Evolutionary conservation across 1,140 invertebrate species (phyloP).

Genomic region (Drosophila miranda): DNA sequence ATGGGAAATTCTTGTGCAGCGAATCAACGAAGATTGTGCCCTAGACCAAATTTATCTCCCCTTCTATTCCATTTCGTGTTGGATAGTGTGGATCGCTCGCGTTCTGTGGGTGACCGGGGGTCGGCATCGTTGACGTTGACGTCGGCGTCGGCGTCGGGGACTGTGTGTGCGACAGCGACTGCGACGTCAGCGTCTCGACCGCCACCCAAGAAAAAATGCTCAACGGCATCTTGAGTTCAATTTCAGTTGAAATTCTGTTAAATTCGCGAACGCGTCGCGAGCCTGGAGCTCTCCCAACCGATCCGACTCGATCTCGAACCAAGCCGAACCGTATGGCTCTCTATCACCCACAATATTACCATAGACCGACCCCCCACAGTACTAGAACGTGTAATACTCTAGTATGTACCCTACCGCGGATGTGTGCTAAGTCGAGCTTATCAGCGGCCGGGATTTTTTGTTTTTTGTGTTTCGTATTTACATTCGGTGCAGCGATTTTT

Average conservation of each 20-base stretch:
- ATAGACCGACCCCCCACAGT: too few relatives aligned
- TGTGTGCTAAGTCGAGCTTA: too few relatives aligned
- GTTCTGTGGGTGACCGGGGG: conserved; percentile 43
- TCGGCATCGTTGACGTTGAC: conserved; percentile 30
- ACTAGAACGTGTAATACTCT: too few relatives aligned
- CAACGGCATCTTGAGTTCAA: conserved; percentile 74
- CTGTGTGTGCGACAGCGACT: conserved; percentile 28
- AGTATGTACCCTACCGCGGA: too few relatives aligned
- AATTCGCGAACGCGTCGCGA: conserved; percentile 78
- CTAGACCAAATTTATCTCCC: too few relatives aligned
- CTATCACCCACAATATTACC: too few relatives aligned
- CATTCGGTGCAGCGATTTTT: too few relatives aligned
- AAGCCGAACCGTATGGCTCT: conserved; percentile 1
- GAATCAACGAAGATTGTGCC: too few relatives aligned
- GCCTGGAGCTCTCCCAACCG: conserved; percentile 43
- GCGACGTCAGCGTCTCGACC: conserved; percentile 34
- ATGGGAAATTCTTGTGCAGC: too few relatives aligned
- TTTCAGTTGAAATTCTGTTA: conserved; percentile 81
- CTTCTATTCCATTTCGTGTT: conserved; percentile 1
- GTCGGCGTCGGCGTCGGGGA: conserved; percentile 25
- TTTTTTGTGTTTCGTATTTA: too few relatives aligned
- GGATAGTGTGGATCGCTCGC: conserved; percentile 43
- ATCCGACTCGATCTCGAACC: conserved; percentile 11
- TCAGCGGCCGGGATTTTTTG: too few relatives aligned
- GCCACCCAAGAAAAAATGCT: conserved; percentile 75